Conservation (phyloP, 1,140 invertebrate species). For the Palaemon carinicauda region DNA sequence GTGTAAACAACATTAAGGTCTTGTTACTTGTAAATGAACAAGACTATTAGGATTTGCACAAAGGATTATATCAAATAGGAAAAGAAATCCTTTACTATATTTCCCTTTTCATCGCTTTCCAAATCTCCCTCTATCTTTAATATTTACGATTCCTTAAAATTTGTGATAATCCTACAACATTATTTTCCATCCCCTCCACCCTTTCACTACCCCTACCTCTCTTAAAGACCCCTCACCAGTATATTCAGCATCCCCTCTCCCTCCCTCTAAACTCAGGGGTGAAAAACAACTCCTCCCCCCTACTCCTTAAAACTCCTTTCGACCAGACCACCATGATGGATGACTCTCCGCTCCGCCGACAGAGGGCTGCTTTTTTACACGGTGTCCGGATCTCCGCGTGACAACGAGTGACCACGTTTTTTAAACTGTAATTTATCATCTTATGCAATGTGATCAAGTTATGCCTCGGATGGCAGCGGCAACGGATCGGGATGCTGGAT, state of each 20-base stretch:
- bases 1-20: too few species aligned
- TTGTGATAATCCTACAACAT: neutral
- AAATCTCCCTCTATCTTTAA: neutral
- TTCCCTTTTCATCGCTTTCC: neutral
- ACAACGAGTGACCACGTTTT: slow-evolving; percentile 45
- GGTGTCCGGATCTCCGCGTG: slow-evolving; percentile 4
- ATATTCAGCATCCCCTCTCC: neutral
- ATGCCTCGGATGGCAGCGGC: neutral
- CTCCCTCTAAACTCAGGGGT: too few species aligned
- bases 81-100: neutral
- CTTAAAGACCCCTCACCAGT: neutral
- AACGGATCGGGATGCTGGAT: neutral
- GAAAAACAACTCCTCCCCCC: too few species aligned
- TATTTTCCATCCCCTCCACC: neutral
- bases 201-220: neutral
- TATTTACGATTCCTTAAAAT: neutral
- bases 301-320: neutral
- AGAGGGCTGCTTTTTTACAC: slow-evolving; percentile 30
- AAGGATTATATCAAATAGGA: neutral
- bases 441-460: slow-evolving; percentile 39
- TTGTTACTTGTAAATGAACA: too few species aligned
- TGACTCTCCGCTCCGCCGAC: slow-evolving; percentile 34
- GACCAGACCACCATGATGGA: slow-evolving; percentile 31
- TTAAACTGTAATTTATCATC: slow-evolving; percentile 37
- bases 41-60: too few species aligned